Percentiles rank a stretch among this genome's conserved stretches.
Evolutionary conservation across 92 coral and sea anemone species (phyloP).

Genomic region (Chrysogorgia sp.): DNA sequence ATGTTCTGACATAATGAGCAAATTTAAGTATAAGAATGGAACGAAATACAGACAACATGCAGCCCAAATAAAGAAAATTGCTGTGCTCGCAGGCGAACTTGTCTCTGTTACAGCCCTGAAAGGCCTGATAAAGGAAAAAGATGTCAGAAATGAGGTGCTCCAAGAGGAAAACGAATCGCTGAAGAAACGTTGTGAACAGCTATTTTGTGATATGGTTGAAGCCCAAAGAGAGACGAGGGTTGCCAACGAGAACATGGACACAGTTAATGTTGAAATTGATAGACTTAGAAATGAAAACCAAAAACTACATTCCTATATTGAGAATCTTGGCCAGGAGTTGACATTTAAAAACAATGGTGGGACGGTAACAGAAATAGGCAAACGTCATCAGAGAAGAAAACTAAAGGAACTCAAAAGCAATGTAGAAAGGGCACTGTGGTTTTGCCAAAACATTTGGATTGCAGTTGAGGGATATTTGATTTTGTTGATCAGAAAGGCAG

Average conservation of each 20-base stretch:
- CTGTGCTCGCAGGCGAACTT: neutral
- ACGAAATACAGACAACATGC: neutral
- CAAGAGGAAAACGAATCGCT: slow-evolving; percentile 1
- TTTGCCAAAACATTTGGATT: neutral
- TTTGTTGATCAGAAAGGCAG: neutral
- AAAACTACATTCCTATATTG: too few species aligned
- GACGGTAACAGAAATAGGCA: neutral
- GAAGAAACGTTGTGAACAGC: slow-evolving; percentile 4
- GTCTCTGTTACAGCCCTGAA: neutral
- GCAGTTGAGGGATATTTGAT: neutral
- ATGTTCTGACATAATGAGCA: neutral
- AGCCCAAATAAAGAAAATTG: neutral
- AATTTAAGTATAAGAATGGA: too few species aligned
- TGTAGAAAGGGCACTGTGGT: neutral
- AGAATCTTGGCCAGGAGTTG: neutral
- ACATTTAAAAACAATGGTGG: neutral
- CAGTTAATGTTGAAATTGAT: neutral
- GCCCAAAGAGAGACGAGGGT: slow-evolving; percentile 3
- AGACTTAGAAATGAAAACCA: neutral
- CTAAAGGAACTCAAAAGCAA: neutral
- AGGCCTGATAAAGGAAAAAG: neutral
- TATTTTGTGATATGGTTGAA: neutral
- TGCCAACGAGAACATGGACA: neutral
- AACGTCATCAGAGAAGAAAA: too few species aligned
- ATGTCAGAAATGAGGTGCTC: neutral